phyloP scores from a whole-genome alignment of 2,113 vertebrate genomes.

The Alligator sinensis region DNA sequence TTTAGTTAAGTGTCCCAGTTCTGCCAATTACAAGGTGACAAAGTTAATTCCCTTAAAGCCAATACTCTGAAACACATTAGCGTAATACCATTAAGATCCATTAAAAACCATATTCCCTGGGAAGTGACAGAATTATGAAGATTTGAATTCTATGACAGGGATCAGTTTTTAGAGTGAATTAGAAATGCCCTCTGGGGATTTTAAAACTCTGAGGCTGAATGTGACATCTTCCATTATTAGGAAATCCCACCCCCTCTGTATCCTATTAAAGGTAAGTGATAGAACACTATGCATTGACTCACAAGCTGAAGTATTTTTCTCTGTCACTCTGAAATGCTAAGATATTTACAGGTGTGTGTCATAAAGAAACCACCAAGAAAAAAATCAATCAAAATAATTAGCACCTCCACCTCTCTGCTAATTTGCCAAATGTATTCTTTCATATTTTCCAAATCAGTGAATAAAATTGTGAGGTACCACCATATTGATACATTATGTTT shows the following conservation, averaged over 20 bases:
- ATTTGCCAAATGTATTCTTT: conserved; percentile 9
- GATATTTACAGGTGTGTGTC: not conserved
- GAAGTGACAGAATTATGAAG: conserved; percentile 17
- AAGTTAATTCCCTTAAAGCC: conserved; percentile 55
- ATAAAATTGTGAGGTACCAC: not conserved
- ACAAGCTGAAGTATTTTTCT: not conserved
- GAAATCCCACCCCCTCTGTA: not conserved
- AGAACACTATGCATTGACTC: not conserved
- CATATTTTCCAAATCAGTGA: conserved; percentile 23
- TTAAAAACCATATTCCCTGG: not conserved
- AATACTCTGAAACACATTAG: conserved; percentile 24
- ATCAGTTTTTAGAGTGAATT: not conserved
- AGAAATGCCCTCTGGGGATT: not conserved
- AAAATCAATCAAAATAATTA: conserved; percentile 9
- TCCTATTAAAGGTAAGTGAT: not conserved
- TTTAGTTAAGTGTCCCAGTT: conserved; percentile 27
- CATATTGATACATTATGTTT: not conserved
- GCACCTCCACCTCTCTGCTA: not conserved
- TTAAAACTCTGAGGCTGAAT: not conserved
- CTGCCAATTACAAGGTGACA: conserved; percentile 24
- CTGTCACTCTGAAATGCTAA: not conserved
- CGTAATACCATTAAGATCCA: not conserved
- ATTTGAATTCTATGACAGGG: not conserved
- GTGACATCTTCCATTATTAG: not conserved
- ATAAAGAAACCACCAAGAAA: not conserved